Evolutionary conservation across 1,140 invertebrate species (phyloP).

Genomic region (Leucophenga varia): DNA sequence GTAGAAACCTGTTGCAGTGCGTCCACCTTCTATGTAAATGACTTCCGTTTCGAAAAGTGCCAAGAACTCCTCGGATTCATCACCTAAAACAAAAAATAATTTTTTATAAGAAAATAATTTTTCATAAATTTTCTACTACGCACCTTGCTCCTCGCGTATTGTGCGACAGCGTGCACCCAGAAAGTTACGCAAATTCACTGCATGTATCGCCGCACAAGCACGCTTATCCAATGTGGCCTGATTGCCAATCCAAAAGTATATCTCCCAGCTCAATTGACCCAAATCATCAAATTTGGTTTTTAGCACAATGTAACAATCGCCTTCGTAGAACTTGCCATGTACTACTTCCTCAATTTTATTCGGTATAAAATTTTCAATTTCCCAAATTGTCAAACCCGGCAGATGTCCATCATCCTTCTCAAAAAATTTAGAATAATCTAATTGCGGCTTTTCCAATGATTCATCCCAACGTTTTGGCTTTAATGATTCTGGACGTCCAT

Average conservation of each 20-base stretch:
- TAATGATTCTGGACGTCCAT: slow-evolving; percentile 35
- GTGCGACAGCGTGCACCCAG: slow-evolving; percentile 95
- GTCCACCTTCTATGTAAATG: slow-evolving; percentile 95
- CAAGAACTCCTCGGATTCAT: slow-evolving; percentile 96
- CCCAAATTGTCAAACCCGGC: slow-evolving; percentile 88
- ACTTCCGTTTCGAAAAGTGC: slow-evolving; percentile 88
- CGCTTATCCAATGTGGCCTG: slow-evolving; percentile 96
- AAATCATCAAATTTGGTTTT: slow-evolving; percentile 88
- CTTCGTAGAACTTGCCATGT: slow-evolving; percentile 98
- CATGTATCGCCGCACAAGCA: slow-evolving; percentile 98
- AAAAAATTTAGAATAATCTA: slow-evolving; percentile 99
- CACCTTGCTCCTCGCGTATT: slow-evolving; percentile 89
- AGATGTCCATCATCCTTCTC: slow-evolving; percentile 95
- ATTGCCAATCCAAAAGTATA: slow-evolving; percentile 99
- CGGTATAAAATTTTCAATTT: slow-evolving; percentile 98
- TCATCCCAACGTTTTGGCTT: slow-evolving; percentile 92
- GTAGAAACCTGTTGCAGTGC: slow-evolving; percentile 96
- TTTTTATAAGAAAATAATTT: background rate
- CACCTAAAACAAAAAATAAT: slow-evolving; percentile 56
- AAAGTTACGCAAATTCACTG: slow-evolving; percentile 95
- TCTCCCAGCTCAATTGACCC: slow-evolving; percentile 87
- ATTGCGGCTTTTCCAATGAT: slow-evolving; percentile 87
- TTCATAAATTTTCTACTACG: too few relatives aligned
- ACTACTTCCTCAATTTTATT: slow-evolving; percentile 88
- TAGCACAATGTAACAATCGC: slow-evolving; percentile 97